Conservation (phyloP, 1,140 invertebrate genomes). For the Kradibia gibbosae region DNA sequence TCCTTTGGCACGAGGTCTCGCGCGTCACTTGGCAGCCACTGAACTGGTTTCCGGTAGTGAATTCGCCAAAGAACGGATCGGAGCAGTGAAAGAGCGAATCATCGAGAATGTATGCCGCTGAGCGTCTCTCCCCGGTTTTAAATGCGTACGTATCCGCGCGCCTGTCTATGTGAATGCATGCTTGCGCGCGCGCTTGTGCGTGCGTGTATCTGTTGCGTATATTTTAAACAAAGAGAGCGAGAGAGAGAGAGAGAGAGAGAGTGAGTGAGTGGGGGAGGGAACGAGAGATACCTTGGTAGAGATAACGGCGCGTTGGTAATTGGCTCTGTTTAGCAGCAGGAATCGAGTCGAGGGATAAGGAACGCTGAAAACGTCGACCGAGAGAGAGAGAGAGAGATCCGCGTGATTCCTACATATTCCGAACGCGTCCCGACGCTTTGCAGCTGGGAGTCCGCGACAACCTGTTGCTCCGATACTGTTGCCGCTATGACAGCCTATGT, state of each 20-base stretch:
- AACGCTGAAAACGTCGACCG: too few species aligned
- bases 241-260: background rate
- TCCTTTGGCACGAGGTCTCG: too few species aligned
- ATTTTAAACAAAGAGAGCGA: background rate
- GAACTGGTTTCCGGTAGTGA: conserved; percentile 28
- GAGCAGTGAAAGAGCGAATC: background rate
- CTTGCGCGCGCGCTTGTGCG: conserved; percentile 5
- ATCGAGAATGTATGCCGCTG: background rate
- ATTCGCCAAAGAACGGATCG: background rate
- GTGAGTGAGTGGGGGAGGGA: background rate
- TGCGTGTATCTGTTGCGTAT: conserved; percentile 3
- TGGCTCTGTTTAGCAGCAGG: too few species aligned
- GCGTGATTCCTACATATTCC: conserved; percentile 10
- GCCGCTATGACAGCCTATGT: too few species aligned
- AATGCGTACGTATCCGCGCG: too few species aligned
- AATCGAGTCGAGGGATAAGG: too few species aligned
- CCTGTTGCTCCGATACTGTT: conserved; percentile 26
- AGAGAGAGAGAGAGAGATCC: background rate
- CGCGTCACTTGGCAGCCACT: background rate
- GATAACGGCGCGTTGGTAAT: too few species aligned
- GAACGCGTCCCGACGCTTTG: conserved; percentile 7
- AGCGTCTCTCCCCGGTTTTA: background rate
- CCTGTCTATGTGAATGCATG: too few species aligned
- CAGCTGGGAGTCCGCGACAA: conserved; percentile 10
- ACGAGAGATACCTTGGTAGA: too few species aligned